These are phyloP conservation scores for Lethocerus indicus DNA, from an alignment of 1,140 invertebrate genomes.

Conservation along the genomic window DNA sequence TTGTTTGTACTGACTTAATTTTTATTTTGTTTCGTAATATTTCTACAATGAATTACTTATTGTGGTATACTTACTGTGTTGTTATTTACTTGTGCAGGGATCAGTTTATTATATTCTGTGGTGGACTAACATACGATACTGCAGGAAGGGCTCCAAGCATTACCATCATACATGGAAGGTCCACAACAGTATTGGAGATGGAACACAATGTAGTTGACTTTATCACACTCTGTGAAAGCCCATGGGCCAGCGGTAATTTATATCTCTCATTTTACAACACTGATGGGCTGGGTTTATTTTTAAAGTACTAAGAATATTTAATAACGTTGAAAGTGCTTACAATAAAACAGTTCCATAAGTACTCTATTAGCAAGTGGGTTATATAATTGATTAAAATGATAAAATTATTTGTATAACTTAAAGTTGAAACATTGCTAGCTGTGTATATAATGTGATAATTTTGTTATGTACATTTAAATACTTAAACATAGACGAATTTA, in stretches of 20 bases:
- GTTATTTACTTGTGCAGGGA: constrained; percentile 35
- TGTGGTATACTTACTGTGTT: background rate
- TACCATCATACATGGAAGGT: constrained; percentile 86
- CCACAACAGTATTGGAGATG: constrained; percentile 95
- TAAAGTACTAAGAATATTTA: too few relatives aligned
- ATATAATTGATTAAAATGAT: too few relatives aligned
- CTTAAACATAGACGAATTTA: too few relatives aligned
- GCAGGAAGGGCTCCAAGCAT: constrained; percentile 83
- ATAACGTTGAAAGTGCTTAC: too few relatives aligned
- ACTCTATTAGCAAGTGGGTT: background rate
- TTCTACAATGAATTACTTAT: background rate
- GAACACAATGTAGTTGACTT: constrained; percentile 97
- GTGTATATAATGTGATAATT: too few relatives aligned
- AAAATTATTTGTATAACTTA: too few relatives aligned
- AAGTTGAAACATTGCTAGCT: too few relatives aligned
- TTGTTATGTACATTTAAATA: too few relatives aligned
- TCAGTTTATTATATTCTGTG: constrained; percentile 85
- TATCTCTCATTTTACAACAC: background rate
- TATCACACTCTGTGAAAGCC: constrained; percentile 84
- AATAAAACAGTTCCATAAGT: too few relatives aligned
- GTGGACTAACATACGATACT: constrained; percentile 79
- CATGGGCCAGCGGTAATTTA: constrained; percentile 66
- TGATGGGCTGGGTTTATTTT: constrained; percentile 19
- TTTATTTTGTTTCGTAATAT: background rate
- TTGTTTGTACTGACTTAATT: constrained; percentile 4